A percentile compares a stretch with the other conserved stretches of the same genome.
phyloP scores from a whole-genome alignment of 2,797 vertebrate genomes.

The Cottoperca gobio region DNA sequence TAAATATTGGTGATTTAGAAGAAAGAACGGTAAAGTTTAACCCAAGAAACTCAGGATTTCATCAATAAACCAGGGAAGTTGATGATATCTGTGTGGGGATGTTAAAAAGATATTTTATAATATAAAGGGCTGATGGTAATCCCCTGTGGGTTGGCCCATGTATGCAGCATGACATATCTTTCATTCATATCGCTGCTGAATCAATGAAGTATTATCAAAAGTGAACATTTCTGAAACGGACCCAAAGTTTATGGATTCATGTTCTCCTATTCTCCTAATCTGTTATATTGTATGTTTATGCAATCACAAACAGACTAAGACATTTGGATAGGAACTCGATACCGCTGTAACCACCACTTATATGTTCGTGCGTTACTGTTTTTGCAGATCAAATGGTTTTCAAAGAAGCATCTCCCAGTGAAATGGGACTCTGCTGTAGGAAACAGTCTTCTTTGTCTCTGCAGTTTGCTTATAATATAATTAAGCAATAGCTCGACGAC shows the following conservation, averaged over 20 bases:
- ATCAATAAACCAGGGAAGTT: neutral
- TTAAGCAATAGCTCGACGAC: too few relatives aligned
- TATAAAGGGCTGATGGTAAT: neutral
- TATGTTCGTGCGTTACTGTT: neutral
- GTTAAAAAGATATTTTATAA: neutral
- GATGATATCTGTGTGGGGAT: neutral
- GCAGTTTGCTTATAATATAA: slow-evolving; percentile 12
- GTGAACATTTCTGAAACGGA: neutral
- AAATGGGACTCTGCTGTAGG: slow-evolving; percentile 8
- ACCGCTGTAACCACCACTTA: neutral
- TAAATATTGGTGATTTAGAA: neutral
- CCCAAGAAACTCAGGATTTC: neutral
- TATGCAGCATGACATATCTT: too few relatives aligned
- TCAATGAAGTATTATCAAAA: neutral
- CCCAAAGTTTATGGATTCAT: neutral
- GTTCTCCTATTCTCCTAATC: neutral
- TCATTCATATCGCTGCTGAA: neutral
- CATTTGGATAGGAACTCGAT: neutral
- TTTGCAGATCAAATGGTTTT: neutral
- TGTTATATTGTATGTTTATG: neutral
- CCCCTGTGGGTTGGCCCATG: neutral
- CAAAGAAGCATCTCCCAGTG: neutral
- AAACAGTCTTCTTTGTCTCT: neutral
- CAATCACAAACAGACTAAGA: neutral
- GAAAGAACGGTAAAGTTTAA: neutral